Base-by-base conservation (phyloP, 37 sponge, comb jelly and placozoan species). In the Sycon ciliatum region DNA sequence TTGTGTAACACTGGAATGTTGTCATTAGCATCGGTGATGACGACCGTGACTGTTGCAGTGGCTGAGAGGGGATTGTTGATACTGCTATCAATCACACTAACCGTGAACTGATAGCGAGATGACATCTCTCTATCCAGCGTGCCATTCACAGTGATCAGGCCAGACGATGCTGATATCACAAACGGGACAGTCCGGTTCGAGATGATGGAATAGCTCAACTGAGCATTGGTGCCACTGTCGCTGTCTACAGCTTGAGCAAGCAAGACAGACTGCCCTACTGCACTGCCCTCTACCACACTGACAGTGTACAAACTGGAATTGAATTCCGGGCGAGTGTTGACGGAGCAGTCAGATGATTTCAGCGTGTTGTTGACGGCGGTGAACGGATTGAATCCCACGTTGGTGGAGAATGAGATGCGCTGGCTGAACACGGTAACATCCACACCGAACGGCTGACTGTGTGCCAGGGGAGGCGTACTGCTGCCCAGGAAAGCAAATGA, bases 321-420 rank as follows among this genome's bases (percentile, higher is more conserved):
- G 60, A 82, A 77, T 1, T 65, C 57, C 4, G 86, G 94, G 36
- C 72, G 20, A 35, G 88, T 85, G 64, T 92, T 90, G 38, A n/a
- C n/a, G n/a, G n/a, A n/a, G 61, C 87, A 86, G 4, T 81, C 49
- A 4, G 11, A 13, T 11, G 79, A 71, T 18, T 27, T 38, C 6
- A 86, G 33, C 3, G 67, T 74, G 49, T 81, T 86, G 36, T 36
- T 70, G 39, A 49, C 4, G 27, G 29, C 2, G 3, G 46, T 1
- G 1, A 82, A 58, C 5, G 83, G 80, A 20, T 78, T 75, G 69
- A 71, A 87, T n/a, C n/a, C n/a, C n/a, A n/a, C n/a, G n/a, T n/a
- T n/a, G n/a, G n/a, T n/a, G n/a, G n/a, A n/a, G n/a, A n/a, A n/a
- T n/a, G n/a, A n/a, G n/a, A n/a, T n/a, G n/a, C n/a, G n/a, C n/a